These are phyloP conservation scores for Galendromus occidentalis DNA, from an alignment of 1,140 invertebrate species.

Conservation along the genomic window DNA sequence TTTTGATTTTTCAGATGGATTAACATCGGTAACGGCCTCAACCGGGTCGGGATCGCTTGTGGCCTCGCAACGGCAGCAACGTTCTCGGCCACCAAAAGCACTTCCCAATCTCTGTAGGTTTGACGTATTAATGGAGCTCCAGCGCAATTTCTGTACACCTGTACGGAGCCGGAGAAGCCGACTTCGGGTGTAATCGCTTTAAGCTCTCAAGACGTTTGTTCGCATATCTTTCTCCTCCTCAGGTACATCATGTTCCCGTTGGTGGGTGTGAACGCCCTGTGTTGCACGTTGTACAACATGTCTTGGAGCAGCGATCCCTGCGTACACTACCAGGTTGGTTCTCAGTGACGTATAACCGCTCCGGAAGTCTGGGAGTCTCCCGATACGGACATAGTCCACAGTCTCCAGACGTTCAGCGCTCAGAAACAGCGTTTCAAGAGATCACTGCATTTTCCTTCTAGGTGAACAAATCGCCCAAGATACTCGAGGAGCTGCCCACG, in stretches of 20 bases:
- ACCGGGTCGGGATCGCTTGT: not conserved
- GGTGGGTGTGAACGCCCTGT: not conserved
- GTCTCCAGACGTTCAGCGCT: too few relatives aligned
- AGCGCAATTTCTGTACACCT: too few relatives aligned
- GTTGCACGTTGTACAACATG: not conserved
- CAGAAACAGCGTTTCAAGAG: too few relatives aligned
- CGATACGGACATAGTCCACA: too few relatives aligned
- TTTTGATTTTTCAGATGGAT: not conserved
- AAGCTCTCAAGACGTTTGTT: too few relatives aligned
- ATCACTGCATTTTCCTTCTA: not conserved
- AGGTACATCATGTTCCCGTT: conserved; percentile 7
- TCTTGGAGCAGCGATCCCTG: conserved; percentile 3
- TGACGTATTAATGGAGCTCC: too few relatives aligned
- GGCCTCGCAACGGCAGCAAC: not conserved
- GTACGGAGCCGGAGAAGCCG: too few relatives aligned
- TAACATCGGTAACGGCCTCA: conserved; percentile 7
- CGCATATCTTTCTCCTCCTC: not conserved
- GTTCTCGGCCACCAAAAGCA: not conserved
- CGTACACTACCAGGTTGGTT: not conserved
- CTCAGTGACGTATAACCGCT: too few relatives aligned
- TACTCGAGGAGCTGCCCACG: not conserved
- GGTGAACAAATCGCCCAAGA: not conserved
- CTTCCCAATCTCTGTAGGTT: conserved; percentile 3
- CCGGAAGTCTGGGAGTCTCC: too few relatives aligned
- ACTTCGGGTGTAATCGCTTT: too few relatives aligned